Conservation (phyloP, 2,888 invertebrate species). For the Archaeoteleia sp. region DNA sequence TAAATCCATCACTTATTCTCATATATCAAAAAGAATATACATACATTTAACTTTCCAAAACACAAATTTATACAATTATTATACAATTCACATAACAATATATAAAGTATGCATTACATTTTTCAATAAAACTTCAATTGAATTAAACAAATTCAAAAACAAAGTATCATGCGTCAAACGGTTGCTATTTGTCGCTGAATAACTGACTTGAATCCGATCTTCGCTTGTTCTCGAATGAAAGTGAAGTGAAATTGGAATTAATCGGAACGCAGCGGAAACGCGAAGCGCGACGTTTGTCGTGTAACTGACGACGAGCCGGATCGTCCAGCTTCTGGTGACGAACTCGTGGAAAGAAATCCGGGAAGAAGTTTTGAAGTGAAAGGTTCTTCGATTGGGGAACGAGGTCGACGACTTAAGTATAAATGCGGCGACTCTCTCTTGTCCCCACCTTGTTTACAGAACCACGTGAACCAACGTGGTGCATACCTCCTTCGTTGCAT, state of each 20-base stretch:
- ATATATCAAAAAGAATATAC: no score
- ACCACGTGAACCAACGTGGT: neutral
- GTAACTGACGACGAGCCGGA: constrained; percentile 37
- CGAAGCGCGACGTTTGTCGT: constrained; percentile 32
- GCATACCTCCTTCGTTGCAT: constrained; percentile 10
- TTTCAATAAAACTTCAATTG: no score
- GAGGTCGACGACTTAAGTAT: constrained; percentile 64
- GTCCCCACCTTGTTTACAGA: constrained; percentile 29
- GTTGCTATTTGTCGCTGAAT: no score
- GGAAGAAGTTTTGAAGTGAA: constrained; percentile 72
- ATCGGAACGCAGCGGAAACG: constrained; percentile 9
- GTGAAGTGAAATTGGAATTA: constrained; percentile 3
- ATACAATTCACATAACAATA: no score
- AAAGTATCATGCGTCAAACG: no score
- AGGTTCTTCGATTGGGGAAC: constrained; percentile 69
- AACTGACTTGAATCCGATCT: no score
- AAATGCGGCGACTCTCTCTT: constrained; percentile 52
- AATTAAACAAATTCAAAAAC: no score
- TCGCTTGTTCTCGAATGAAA: constrained; percentile 17
- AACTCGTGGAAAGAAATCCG: constrained; percentile 61
- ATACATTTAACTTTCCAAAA: no score
- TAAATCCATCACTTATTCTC: neutral
- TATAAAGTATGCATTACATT: no score
- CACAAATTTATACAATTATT: no score
- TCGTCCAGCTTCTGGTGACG: constrained; percentile 53